Conservation (phyloP, 2,888 invertebrate genomes). For the Tuta absoluta region DNA sequence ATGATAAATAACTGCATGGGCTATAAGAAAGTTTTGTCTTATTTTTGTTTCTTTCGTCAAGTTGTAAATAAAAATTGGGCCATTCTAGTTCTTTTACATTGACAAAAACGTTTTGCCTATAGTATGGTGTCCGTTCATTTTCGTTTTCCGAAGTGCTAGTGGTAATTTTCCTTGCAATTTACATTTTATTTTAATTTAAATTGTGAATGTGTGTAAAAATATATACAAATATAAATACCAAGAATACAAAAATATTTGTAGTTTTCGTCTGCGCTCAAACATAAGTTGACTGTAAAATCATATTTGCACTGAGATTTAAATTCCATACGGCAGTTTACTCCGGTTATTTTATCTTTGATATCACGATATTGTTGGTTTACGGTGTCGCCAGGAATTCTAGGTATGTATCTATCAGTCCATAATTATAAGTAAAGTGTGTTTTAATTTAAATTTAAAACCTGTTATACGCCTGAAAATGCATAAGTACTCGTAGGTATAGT, state of each 20-base stretch:
- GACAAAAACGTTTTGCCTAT: too few relatives aligned
- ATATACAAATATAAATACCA: not conserved
- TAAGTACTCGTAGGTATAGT: too few relatives aligned
- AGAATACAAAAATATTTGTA: conserved; percentile 4
- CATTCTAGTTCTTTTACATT: not conserved
- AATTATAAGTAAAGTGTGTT: too few relatives aligned
- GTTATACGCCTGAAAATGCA: too few relatives aligned
- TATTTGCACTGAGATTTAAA: not conserved
- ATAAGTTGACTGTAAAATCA: not conserved
- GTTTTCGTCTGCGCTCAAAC: not conserved
- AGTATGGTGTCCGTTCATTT: too few relatives aligned
- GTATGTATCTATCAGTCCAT: not conserved
- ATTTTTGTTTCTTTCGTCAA: not conserved
- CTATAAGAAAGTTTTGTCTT: not conserved
- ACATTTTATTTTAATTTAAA: too few relatives aligned
- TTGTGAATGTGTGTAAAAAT: too few relatives aligned
- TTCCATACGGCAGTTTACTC: not conserved
- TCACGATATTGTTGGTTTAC: not conserved
- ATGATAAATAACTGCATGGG: too few relatives aligned
- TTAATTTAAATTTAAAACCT: too few relatives aligned
- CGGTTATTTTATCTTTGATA: conserved; percentile 11
- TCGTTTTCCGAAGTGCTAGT: too few relatives aligned
- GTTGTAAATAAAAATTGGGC: not conserved
- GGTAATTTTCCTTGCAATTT: too few relatives aligned
- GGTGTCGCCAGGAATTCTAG: not conserved